Evolutionary conservation across 2,888 invertebrate species (phyloP).

Genomic region (Flexamia atlantica): DNA sequence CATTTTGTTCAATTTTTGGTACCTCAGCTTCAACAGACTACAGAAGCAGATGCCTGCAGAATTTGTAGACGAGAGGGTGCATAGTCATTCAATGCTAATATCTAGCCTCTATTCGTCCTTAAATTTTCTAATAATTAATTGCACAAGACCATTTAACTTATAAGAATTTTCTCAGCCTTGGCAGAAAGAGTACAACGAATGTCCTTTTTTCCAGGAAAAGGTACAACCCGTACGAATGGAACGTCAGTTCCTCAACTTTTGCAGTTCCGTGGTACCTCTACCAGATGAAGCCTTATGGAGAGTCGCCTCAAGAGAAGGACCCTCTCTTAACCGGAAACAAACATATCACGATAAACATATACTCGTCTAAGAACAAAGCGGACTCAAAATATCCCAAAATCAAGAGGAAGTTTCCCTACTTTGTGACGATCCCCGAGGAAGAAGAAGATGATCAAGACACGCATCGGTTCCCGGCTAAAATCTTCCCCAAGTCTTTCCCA

Average conservation of each 20-base stretch:
- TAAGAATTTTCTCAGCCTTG: too few relatives aligned
- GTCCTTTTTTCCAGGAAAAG: conserved; percentile 22
- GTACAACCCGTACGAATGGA: conserved; percentile 42
- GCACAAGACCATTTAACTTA: too few relatives aligned
- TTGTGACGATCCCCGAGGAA: conserved; percentile 54
- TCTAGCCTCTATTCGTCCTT: too few relatives aligned
- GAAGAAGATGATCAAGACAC: conserved; percentile 50
- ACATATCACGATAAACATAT: conserved; percentile 21
- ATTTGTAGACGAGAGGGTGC: too few relatives aligned
- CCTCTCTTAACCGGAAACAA: conserved; percentile 11
- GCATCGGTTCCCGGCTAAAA: background rate
- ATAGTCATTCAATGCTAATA: too few relatives aligned
- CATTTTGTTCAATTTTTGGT: too few relatives aligned
- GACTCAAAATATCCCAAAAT: conserved; percentile 45
- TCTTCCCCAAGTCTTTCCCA: conserved; percentile 19
- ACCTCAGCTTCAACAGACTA: too few relatives aligned
- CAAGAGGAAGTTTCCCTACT: conserved; percentile 48
- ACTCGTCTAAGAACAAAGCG: conserved; percentile 46
- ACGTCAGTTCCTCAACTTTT: background rate
- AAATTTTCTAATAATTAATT: too few relatives aligned
- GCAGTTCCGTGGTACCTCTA: conserved; percentile 30
- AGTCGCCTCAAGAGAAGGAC: background rate
- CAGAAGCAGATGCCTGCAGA: too few relatives aligned
- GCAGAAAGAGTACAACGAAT: too few relatives aligned
- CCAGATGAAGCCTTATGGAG: conserved; percentile 10